A percentile compares a stretch with the other conserved stretches of the same genome.
phyloP scores from a whole-genome alignment of 2,888 invertebrate genomes.

The Drosophila barbarae region DNA sequence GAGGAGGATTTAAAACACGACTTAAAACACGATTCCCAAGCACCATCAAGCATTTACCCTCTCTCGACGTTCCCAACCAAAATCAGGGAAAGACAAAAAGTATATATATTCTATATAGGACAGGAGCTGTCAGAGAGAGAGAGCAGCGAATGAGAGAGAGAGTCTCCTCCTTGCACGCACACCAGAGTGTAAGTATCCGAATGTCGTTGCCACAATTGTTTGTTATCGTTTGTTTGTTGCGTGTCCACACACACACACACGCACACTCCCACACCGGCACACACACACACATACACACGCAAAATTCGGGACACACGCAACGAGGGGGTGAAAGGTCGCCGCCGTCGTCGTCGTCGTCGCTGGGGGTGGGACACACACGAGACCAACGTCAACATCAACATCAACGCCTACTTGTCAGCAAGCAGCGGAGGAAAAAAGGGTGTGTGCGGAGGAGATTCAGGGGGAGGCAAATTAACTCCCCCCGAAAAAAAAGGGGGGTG shows the following conservation, averaged over 20 bases:
- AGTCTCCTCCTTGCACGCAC: not conserved
- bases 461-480: constrained; percentile 38
- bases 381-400: constrained; percentile 50
- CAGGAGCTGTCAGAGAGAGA: constrained; percentile 2
- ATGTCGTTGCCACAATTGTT: constrained; percentile 47
- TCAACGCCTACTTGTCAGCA: constrained; percentile 49
- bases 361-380: constrained; percentile 36
- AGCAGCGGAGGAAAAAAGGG: constrained; percentile 20
- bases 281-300: constrained; percentile 25
- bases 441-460: constrained; percentile 16
- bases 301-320: constrained; percentile 40
- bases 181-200: constrained; percentile 23
- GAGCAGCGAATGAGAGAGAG: not conserved
- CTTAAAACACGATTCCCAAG: constrained; percentile 26
- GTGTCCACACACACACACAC: constrained; percentile 39
- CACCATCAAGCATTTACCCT: constrained; percentile 22
- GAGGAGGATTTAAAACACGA: constrained; percentile 2
- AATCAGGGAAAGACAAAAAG: constrained; percentile 13
- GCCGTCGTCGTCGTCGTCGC: constrained; percentile 5
- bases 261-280: not conserved
- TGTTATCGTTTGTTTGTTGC: constrained; percentile 69
- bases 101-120: not conserved
- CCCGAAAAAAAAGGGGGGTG: constrained; percentile 4
- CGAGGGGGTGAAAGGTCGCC: constrained; percentile 6
- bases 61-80: constrained; percentile 10